phyloP scores from a whole-genome alignment of 2,888 invertebrate species.

The Deroplatys truncata region DNA sequence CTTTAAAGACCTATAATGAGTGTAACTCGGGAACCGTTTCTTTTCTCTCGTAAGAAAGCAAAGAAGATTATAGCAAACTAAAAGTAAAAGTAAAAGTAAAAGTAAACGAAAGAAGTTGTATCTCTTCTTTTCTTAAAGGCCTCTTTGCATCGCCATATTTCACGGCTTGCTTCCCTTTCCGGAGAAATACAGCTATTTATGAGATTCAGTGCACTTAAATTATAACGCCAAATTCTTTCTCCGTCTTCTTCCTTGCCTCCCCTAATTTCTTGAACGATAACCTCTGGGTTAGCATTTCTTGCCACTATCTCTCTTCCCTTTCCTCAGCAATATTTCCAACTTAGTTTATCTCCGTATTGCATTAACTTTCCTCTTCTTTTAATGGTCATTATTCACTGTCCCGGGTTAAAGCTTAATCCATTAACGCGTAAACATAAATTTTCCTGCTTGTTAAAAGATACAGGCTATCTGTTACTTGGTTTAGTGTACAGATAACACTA shows the following conservation, averaged over 20 bases:
- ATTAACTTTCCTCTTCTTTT: neutral
- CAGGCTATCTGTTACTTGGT: constrained; percentile 5
- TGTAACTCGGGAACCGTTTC: no score
- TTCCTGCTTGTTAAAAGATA: neutral
- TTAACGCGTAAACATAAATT: constrained; percentile 12
- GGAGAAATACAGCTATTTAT: neutral
- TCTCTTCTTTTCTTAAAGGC: neutral
- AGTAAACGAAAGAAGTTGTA: neutral
- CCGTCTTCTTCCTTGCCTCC: neutral
- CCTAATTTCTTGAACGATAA: neutral
- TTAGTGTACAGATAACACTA: neutral
- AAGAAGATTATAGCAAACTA: no score
- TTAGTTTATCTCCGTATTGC: constrained; percentile 11
- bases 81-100: neutral
- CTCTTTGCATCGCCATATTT: neutral
- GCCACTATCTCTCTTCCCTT: neutral
- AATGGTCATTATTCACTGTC: constrained; percentile 15
- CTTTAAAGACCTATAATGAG: no score
- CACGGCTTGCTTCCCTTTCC: neutral
- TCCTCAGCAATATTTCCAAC: neutral
- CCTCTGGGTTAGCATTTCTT: neutral
- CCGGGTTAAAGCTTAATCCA: constrained; percentile 14
- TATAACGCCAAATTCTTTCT: neutral
- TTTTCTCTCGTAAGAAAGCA: no score
- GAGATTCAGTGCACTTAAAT: neutral